Evolutionary conservation across 2,113 vertebrate species (phyloP).

Genomic region (Thymallus thymallus): DNA sequence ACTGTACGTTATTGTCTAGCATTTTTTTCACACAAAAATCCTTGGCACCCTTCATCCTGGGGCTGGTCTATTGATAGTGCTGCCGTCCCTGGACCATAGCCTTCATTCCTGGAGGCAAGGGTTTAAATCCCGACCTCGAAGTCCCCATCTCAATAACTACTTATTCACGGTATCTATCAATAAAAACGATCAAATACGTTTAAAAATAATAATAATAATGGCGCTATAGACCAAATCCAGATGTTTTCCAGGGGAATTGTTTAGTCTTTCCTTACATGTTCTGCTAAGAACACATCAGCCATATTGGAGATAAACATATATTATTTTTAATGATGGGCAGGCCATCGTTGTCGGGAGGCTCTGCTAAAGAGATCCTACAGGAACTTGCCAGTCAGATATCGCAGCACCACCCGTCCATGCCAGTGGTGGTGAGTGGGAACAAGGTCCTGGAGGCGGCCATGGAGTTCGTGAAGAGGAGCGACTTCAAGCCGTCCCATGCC

Average conservation of each 20-base stretch:
- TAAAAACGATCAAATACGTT: neutral
- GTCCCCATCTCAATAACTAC: too few relatives aligned
- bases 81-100: too few relatives aligned
- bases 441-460: slow-evolving; percentile 79
- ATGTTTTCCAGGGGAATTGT: too few relatives aligned
- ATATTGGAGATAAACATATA: too few relatives aligned
- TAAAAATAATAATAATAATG: neutral
- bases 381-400: slow-evolving; percentile 75
- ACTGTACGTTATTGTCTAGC: neutral
- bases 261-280: too few relatives aligned
- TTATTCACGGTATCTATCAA: too few relatives aligned
- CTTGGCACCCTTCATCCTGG: too few relatives aligned
- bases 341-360: slow-evolving; percentile 61
- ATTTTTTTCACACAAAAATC: neutral
- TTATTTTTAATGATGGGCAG: slow-evolving; percentile 60
- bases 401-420: slow-evolving; percentile 4
- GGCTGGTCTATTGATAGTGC: too few relatives aligned
- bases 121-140: too few relatives aligned
- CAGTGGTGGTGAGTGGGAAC: slow-evolving; percentile 74
- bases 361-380: slow-evolving; percentile 71
- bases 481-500: slow-evolving; percentile 77
- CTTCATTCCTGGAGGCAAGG: too few relatives aligned
- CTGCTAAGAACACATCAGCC: too few relatives aligned
- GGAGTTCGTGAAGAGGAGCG: slow-evolving; percentile 73
- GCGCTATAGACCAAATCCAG: too few relatives aligned